phyloP scores from a whole-genome alignment of 2,888 invertebrate species.

The Cheilosia grossa region DNA sequence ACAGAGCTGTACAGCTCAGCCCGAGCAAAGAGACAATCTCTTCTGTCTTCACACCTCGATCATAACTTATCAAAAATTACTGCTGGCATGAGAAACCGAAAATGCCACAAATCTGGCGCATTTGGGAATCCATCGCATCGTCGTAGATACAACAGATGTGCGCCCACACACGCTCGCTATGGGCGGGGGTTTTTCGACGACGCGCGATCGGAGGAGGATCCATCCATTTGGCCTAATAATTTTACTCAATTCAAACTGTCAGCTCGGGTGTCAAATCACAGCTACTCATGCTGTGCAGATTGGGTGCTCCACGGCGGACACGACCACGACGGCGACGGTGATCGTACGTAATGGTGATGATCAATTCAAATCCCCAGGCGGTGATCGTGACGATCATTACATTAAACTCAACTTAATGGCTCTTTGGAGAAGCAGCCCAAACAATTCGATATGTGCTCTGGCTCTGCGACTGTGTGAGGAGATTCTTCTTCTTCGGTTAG shows the following conservation, averaged over 20 bases:
- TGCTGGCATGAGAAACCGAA: slow-evolving; percentile 57
- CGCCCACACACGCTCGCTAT: slow-evolving; percentile 57
- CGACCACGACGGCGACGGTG: slow-evolving; percentile 49
- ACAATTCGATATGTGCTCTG: slow-evolving; percentile 64
- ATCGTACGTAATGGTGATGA: slow-evolving; percentile 79
- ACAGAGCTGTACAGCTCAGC: slow-evolving; percentile 27
- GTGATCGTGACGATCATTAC: slow-evolving; percentile 75
- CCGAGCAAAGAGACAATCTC: slow-evolving; percentile 61
- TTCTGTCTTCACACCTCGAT: slow-evolving; percentile 72
- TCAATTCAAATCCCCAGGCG: slow-evolving; percentile 80
- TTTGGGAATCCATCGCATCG: slow-evolving; percentile 15
- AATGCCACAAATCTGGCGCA: slow-evolving; percentile 58
- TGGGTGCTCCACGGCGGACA: slow-evolving; percentile 53
- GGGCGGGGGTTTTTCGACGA: slow-evolving; percentile 35
- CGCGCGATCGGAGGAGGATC: slow-evolving; percentile 72
- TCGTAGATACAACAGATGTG: slow-evolving; percentile 39
- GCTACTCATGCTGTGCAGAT: slow-evolving; percentile 83
- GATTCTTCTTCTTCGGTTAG: slow-evolving; percentile 33
- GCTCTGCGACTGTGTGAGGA: slow-evolving; percentile 41
- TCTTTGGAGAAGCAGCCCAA: slow-evolving; percentile 62
- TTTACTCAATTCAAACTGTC: slow-evolving; percentile 82
- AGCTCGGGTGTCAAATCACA: slow-evolving; percentile 83
- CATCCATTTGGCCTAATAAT: slow-evolving; percentile 81
- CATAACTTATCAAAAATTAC: slow-evolving; percentile 74
- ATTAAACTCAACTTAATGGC: slow-evolving; percentile 72